Base-by-base conservation (phyloP, 2,888 invertebrate species). In the Phania funesta region DNA sequence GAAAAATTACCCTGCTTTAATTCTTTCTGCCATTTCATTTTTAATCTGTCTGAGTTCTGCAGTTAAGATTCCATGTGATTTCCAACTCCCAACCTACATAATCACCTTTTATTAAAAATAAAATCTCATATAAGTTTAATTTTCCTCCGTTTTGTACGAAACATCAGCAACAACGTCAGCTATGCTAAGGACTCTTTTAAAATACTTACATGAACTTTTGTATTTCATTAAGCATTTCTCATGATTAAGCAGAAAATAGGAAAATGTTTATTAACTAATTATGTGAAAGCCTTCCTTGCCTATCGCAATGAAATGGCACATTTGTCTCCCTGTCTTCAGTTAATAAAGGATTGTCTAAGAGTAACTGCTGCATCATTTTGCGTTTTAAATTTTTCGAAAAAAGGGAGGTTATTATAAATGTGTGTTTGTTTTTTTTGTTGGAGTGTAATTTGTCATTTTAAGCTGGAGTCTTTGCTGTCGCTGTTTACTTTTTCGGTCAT, bases 101-200 rank as follows among this genome's bases (percentile, higher is more conserved):
- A 82, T 78, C 82, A 82, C 65, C 54, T 78, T 82, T 82, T 82
- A 82, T 82, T 78, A 82, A 82, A 82, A 78, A 62, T 44, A 24
- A 82, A 62, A 20, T 32, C 50, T 9, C 29, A 74, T 75, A 11
- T 50, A 22, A 5, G 32, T 64, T 54, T 56, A 41, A 38, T 58
- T 29, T 38, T 56, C 5, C 2, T 26, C 16, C 3, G 50, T 35
- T n/a, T 32, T 32, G 38, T 41, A 20, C 41, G 13, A 65, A 46
- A 20, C 35, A 38, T 18, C 29, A 29, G 18, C 58, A 20, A 5
- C 41, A 56, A 48, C 32, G 41, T 16, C 71, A 60, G n/a, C 44
- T 56, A 48, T 2, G 35, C 52, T 44, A 32, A 44, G 11, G 13
- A 70, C 32, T 44, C 46, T 44, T 44, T 50, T 32, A 35, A 38